These are phyloP conservation scores for Eupithecia vulgata DNA, from an alignment of 2,888 invertebrate species.

Conservation along the genomic window DNA sequence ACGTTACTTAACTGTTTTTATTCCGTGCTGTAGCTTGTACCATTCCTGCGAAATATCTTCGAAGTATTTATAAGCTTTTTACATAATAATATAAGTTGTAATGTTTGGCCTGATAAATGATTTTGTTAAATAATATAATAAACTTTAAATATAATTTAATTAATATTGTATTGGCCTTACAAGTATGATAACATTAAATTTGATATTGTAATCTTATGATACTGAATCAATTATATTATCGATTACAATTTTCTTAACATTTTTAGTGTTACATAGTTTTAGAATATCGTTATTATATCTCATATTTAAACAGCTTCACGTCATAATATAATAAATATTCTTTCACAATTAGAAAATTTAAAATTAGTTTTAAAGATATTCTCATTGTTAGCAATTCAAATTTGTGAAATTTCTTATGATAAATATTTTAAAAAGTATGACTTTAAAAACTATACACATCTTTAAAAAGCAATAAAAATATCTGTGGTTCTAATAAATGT, in stretches of 20 bases:
- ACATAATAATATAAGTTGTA: constrained; percentile 20
- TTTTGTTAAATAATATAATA: constrained; percentile 25
- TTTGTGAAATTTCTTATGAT: constrained; percentile 14
- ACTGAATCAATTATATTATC: constrained; percentile 53
- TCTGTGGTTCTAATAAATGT: constrained; percentile 19
- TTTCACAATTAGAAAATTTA: background rate
- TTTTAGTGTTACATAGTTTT: constrained; percentile 40
- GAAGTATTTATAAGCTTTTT: constrained; percentile 33
- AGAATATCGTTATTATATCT: constrained; percentile 17
- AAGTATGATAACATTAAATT: constrained; percentile 32
- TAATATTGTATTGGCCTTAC: constrained; percentile 36
- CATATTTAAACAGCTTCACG: constrained; percentile 23
- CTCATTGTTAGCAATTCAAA: background rate
- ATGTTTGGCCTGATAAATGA: constrained; percentile 19
- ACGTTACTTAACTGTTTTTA: constrained; percentile 30
- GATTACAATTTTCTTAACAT: constrained; percentile 47
- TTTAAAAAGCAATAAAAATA: constrained; percentile 24
- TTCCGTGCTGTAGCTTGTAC: constrained; percentile 26
- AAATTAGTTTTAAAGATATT: background rate
- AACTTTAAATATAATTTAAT: constrained; percentile 26
- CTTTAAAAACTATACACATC: constrained; percentile 23
- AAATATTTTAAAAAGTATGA: constrained; percentile 22
- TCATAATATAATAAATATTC: background rate
- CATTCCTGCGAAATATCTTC: constrained; percentile 22
- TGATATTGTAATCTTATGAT: constrained; percentile 49